Conservation (phyloP, 2,797 vertebrate species). For the Cichlasoma orientale region DNA sequence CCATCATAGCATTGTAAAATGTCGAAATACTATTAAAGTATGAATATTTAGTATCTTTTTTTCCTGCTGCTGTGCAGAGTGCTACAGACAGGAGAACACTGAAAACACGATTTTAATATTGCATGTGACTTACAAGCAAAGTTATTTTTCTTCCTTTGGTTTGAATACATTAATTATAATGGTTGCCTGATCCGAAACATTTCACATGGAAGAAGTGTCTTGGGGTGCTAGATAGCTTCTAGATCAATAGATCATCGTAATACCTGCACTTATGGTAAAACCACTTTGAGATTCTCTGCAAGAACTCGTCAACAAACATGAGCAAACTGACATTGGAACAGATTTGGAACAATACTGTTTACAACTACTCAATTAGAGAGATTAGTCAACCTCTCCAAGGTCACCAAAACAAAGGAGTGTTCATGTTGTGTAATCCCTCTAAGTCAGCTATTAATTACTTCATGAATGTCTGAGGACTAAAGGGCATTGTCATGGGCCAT, state of each 20-base stretch:
- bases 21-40: constrained; percentile 79
- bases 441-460: constrained; percentile 78
- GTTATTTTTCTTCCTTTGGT: constrained; percentile 51
- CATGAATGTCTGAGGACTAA: constrained; percentile 68
- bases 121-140: constrained; percentile 55
- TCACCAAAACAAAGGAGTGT: constrained; percentile 72
- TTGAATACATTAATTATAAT: constrained; percentile 64
- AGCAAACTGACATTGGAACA: constrained; percentile 67
- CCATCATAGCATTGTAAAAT: constrained; percentile 81
- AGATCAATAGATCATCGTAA: constrained; percentile 59
- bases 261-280: constrained; percentile 3
- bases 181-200: constrained; percentile 32
- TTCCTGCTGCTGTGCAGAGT: constrained; percentile 32
- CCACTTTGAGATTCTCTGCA: constrained; percentile 29
- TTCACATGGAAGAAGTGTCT: constrained; percentile 23
- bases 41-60: constrained; percentile 80
- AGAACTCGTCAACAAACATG: constrained; percentile 52
- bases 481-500: constrained; percentile 59
- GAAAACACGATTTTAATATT: constrained; percentile 63
- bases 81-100: constrained; percentile 53
- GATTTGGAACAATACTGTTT: constrained; percentile 69
- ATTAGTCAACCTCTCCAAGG: constrained; percentile 78
- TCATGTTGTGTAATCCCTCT: constrained; percentile 74
- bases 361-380: constrained; percentile 74
- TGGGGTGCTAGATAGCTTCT: constrained; percentile 21